These are phyloP conservation scores for Motacilla alba DNA, from an alignment of 2,113 vertebrate genomes.

Conservation along the genomic window DNA sequence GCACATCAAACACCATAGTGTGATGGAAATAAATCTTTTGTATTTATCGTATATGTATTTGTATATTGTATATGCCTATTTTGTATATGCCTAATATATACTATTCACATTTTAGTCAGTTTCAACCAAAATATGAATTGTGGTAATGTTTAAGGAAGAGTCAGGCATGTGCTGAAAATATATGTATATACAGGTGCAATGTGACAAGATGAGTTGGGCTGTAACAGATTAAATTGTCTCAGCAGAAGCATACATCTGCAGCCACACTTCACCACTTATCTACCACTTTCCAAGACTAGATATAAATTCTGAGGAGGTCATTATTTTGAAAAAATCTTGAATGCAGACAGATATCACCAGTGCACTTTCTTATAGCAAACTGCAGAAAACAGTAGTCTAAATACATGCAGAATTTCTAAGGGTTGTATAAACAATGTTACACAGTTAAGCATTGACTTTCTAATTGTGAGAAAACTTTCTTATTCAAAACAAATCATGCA, in stretches of 20 bases:
- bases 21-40: background rate
- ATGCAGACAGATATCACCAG: background rate
- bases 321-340: background rate
- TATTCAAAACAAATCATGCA: background rate
- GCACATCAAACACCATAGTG: background rate
- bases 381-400: background rate
- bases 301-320: background rate
- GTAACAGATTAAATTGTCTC: background rate
- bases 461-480: background rate
- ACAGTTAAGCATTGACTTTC: background rate
- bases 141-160: background rate
- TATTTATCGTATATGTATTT: background rate
- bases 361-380: background rate
- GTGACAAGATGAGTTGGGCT: background rate
- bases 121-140: background rate
- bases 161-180: background rate
- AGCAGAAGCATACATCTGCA: background rate
- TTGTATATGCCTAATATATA: background rate
- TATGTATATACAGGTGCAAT: background rate
- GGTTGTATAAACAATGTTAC: background rate
- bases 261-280: background rate
- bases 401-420: background rate
- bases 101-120: background rate
- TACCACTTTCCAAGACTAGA: background rate
- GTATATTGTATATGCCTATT: background rate